A percentile compares a stretch with the other conserved stretches of the same genome.
Evolutionary conservation across 2,888 invertebrate species (phyloP).

Genomic region (Hylaea fasciaria): DNA sequence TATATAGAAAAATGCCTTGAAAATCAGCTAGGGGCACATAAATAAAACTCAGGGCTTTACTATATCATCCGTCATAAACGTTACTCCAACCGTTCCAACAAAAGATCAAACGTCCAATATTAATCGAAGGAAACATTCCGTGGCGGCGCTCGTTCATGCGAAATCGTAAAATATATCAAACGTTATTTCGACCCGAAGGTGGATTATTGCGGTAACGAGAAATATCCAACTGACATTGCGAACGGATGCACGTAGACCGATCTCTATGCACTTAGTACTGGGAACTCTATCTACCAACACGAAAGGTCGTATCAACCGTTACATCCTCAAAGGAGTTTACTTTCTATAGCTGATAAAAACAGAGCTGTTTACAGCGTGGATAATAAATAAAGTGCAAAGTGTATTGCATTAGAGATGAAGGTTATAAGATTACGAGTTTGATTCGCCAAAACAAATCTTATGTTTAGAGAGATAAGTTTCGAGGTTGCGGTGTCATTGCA

Average conservation of each 20-base stretch:
- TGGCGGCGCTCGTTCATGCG: constrained; percentile 45
- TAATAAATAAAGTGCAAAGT: constrained; percentile 41
- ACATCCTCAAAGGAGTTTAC: constrained; percentile 32
- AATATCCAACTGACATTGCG: constrained; percentile 80
- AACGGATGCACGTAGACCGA: constrained; percentile 79
- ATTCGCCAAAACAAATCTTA: constrained; percentile 44
- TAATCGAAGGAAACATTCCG: constrained; percentile 37
- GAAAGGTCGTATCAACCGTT: constrained; percentile 48
- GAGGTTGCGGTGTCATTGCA: constrained; percentile 32
- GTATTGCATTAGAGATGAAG: constrained; percentile 41
- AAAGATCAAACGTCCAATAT: constrained; percentile 29
- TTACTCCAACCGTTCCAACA: neutral
- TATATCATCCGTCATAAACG: neutral
- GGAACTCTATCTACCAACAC: constrained; percentile 43
- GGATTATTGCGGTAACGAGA: constrained; percentile 81
- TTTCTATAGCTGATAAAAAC: constrained; percentile 35
- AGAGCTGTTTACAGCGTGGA: constrained; percentile 45
- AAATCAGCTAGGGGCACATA: neutral
- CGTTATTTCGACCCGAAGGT: constrained; percentile 67
- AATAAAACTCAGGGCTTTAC: neutral
- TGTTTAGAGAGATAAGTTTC: constrained; percentile 26
- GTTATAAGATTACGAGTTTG: constrained; percentile 46
- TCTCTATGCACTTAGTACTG: constrained; percentile 79
- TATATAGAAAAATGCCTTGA: neutral
- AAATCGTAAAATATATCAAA: constrained; percentile 75